Base-by-base conservation (phyloP, 2,888 invertebrate genomes). In the Dasypogon diadema region DNA sequence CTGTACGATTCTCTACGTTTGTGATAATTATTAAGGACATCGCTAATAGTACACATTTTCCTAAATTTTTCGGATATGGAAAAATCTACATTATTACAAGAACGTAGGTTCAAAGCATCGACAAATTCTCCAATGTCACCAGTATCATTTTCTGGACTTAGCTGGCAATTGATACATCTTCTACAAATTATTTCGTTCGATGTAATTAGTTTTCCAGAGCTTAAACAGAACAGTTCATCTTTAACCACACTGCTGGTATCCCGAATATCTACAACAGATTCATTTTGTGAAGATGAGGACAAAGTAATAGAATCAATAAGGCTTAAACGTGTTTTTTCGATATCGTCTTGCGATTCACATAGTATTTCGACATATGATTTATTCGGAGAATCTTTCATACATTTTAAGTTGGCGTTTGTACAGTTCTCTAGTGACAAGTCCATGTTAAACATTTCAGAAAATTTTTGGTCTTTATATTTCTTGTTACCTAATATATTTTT, bases 11-110 rank as follows among this genome's bases (percentile, higher is more conserved):
- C 26, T n/a, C 74, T 55, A 16, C 68, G 74, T 16, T 56, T 58
- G n/a, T 58, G 54, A 12, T 56, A 55, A 6, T 55, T 56, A 21
- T 65, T 34, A 6, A 74, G 37, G 10, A 74, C 48, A 12, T 76
- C 68, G 2, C n/a, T 46, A 8, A 73, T 18, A 12, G 42, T 8
- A 0, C 60, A 63, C 30, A 63, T n/a, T 5, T 46, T 65, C 1
- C 60, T 21, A 73, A 55, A 60, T 14, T 55, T 56, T 24, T 48
- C 65, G 65, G 42, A 34, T n/a, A n/a, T 6, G 18, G 55, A 37
- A 76, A 76, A 68, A 18, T 60, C 60, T 0, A 60, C 16, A 12
- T 37, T n/a, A 12, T 12, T 18, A n/a, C 21, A n/a, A 2, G 2
- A 10, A 37, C 18, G 2, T 1, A 21, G 16, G n/a, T 10, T 14